Percentiles rank a stretch among this genome's conserved stretches.
These are phyloP conservation scores for Phoeniculus purpureus DNA, from an alignment of 2,797 vertebrate genomes.

Conservation along the genomic window DNA sequence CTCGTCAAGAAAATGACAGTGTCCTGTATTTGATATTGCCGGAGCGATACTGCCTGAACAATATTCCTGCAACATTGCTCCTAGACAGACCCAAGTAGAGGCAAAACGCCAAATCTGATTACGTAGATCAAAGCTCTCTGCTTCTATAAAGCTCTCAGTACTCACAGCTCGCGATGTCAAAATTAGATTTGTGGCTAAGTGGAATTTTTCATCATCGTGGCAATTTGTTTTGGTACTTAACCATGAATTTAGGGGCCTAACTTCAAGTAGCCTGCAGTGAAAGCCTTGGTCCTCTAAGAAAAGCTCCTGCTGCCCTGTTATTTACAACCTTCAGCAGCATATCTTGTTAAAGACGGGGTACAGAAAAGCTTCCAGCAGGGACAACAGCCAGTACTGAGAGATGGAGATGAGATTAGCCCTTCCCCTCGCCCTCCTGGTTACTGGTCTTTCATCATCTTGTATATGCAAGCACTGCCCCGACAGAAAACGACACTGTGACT, in stretches of 20 bases:
- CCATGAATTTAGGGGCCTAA: neutral
- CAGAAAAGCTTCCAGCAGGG: neutral
- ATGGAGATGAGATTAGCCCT: neutral
- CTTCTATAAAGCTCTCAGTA: constrained; percentile 28
- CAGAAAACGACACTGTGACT: constrained; percentile 21
- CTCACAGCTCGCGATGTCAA: neutral
- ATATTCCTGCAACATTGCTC: neutral
- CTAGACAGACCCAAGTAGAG: neutral
- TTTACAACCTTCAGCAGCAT: neutral
- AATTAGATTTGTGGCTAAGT: constrained; percentile 53
- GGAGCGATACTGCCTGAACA: neutral
- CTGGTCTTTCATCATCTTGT: neutral
- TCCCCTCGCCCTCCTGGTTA: neutral
- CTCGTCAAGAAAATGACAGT: neutral
- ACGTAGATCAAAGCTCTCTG: constrained; percentile 8
- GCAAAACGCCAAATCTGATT: constrained; percentile 49
- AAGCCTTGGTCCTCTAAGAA: neutral
- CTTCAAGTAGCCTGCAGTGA: neutral
- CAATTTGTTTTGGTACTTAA: constrained; percentile 46
- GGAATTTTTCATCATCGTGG: constrained; percentile 28
- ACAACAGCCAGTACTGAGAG: neutral
- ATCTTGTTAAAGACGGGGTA: neutral
- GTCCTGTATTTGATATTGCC: constrained; percentile 9
- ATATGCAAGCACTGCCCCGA: constrained; percentile 21
- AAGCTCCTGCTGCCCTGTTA: neutral